Evolutionary conservation across 2,888 invertebrate genomes (phyloP).

Genomic region (Thera britannica): DNA sequence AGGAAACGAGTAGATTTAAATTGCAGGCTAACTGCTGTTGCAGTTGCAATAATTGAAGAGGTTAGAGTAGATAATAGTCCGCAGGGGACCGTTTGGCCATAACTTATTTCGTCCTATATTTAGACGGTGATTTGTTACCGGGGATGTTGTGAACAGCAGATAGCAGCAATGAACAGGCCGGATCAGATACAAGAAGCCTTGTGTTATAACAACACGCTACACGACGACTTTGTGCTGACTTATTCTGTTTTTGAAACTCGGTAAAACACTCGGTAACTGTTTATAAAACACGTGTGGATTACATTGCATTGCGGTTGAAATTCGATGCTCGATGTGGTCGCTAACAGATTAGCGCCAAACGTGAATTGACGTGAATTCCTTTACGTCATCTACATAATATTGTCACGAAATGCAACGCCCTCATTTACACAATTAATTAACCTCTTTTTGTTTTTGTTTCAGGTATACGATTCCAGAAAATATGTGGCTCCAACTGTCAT

Average conservation of each 20-base stretch:
- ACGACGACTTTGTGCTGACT: slow-evolving; percentile 20
- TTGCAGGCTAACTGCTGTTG: slow-evolving; percentile 65
- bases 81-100: slow-evolving; percentile 57
- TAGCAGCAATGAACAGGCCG: slow-evolving; percentile 38
- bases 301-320: slow-evolving; percentile 56
- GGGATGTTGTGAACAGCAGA: slow-evolving; percentile 63
- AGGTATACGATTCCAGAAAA: slow-evolving; percentile 68
- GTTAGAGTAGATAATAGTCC: slow-evolving; percentile 61
- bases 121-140: slow-evolving; percentile 58
- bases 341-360: slow-evolving; percentile 54
- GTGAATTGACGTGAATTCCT: slow-evolving; percentile 46
- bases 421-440: slow-evolving; percentile 21
- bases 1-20: slow-evolving; percentile 69
- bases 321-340: slow-evolving; percentile 50
- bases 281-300: slow-evolving; percentile 45
- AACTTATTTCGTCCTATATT: slow-evolving; percentile 64
- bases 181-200: slow-evolving; percentile 30
- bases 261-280: slow-evolving; percentile 37
- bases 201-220: neutral
- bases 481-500: slow-evolving; percentile 65
- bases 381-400: slow-evolving; percentile 36
- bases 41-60: slow-evolving; percentile 70
- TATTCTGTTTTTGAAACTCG: slow-evolving; percentile 36
- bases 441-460: slow-evolving; percentile 55
- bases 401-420: slow-evolving; percentile 22